Base-by-base conservation (phyloP, 2,888 invertebrate species). In the Seira musarum region DNA sequence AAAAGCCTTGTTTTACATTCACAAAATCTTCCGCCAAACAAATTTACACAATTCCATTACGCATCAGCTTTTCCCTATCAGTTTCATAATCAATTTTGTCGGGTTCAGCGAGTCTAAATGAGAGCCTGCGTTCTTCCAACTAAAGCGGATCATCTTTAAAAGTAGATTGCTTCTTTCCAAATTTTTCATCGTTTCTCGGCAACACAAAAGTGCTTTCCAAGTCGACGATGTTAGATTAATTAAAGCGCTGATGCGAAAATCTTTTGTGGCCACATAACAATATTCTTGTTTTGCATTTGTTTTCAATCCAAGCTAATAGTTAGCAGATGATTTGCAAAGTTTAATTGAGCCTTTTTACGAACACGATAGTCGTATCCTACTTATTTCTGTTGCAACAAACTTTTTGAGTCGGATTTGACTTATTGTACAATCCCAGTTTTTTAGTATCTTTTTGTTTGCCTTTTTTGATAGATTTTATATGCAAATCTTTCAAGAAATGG, bases 101-200 rank as follows among this genome's bases (percentile, higher is more conserved):
- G 35, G 71, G 80, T 80, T 80, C 70, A 76, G 25, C 22, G 63
- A 63, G 67, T 71, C 71, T 60, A 21, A 69, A 49, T 75, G 71
- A 76, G 75, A 80, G 69, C 70, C 74, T 65, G 60, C 69, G 64
- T 73, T 60, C 66, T 71, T 71, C 67, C 66, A 67, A 73, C 79
- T 73, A 79, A 80, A 80, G 80, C 75, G 80, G 80, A 80, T 80
- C 75, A 75, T 72, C 75, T 73, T 70, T 53, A 64, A 64, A 61
- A 61, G 19, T 17, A 17, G 21, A 61, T 61, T 61, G 21, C 15
- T 49, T n/a, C 49, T 49, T 49, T 49, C 8, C 2, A 30, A 5
- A 8, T 8, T 8, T 30, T 30, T 30, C 30, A 30, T 8, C 49
- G 15, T 49, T 15, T 49, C 15, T 49, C 40, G n/a, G n/a, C n/a